Conservation (phyloP, 2,888 invertebrate species). For the Saturnia pavonia region DNA sequence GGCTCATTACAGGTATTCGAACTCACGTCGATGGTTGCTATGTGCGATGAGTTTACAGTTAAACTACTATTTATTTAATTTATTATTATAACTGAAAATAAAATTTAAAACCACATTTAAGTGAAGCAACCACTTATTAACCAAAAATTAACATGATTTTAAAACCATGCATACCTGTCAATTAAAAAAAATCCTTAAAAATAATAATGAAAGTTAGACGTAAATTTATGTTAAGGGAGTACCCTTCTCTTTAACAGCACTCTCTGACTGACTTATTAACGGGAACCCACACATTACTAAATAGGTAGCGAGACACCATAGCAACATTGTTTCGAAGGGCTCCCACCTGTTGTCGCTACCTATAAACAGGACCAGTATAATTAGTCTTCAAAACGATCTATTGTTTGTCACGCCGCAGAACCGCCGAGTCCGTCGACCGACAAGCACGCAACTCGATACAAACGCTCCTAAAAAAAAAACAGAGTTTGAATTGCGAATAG, state of each 20-base stretch:
- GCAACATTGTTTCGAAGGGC: slow-evolving; percentile 46
- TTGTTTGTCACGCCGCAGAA: slow-evolving; percentile 75
- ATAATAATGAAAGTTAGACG: too few relatives aligned
- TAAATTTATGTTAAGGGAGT: not conserved
- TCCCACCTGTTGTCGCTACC: slow-evolving; percentile 66
- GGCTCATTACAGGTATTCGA: too few relatives aligned
- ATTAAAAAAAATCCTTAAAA: too few relatives aligned
- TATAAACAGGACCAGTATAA: slow-evolving; percentile 57
- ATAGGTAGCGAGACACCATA: slow-evolving; percentile 8
- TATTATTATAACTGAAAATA: too few relatives aligned
- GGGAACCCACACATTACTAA: slow-evolving; percentile 14
- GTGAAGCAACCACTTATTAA: too few relatives aligned
- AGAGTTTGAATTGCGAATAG: slow-evolving; percentile 38
- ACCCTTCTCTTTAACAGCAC: not conserved
- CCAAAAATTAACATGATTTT: too few relatives aligned
- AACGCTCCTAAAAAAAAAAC: slow-evolving; percentile 40
- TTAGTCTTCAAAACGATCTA: slow-evolving; percentile 56
- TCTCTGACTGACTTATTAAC: slow-evolving; percentile 14
- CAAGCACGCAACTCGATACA: slow-evolving; percentile 58
- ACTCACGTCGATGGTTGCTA: too few relatives aligned
- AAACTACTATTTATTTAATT: too few relatives aligned
- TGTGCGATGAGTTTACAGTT: too few relatives aligned
- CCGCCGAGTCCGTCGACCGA: slow-evolving; percentile 59
- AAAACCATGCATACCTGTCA: too few relatives aligned
- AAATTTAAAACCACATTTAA: too few relatives aligned